Evolutionary conservation across 2,113 vertebrate species (phyloP), one percentile per base, ranked within the genome.

Genomic region (Seriola quinqueradiata): DNA sequence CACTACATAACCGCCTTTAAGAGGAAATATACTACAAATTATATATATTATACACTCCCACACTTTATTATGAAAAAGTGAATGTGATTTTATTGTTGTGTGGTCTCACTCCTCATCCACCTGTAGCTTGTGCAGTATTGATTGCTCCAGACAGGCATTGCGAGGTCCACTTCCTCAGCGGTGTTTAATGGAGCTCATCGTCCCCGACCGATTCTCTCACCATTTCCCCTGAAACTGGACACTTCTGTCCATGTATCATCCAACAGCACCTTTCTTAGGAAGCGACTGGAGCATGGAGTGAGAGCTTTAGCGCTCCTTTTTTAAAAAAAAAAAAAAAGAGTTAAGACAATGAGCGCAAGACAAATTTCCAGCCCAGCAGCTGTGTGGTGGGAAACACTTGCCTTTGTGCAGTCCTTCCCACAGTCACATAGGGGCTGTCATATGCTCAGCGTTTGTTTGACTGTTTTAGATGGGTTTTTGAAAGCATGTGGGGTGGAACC

Each of bases 151-250:
- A 71, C 44, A 57, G 19, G 28, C 28, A 28, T 28, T 28, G 28
- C 36, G 5, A 66, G 71, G 81, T 92, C 81, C 77, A 87, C 88
- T 92, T 92, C 52, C 87, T 81, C 90, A 77, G 80, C 78, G 87
- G 82, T 93, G 94, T 90, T 97, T 96, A 97, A 95, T 95, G 96
- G 94, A 94, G 95, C 95, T 90, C 91, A 90, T 82, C 93, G 89
- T 92, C 60, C n/a, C 94, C 66, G 79, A 83, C 86, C 90, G 82
- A 91, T 81, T 93, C 88, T 90, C 60, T 86, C 87, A 90, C 83
- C 92, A 79, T 95, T 93, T 93, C 93, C 92, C 85, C 92, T 94
- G 96, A 96, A 97, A 97, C 91, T 88, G 67, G 95, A 96, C 96
- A 93, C 96, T 93, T 0, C 0, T 57, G 72, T 81, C 84, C 86